Base-by-base conservation (phyloP, 2,888 invertebrate species). In the Dolomedes plantarius region DNA sequence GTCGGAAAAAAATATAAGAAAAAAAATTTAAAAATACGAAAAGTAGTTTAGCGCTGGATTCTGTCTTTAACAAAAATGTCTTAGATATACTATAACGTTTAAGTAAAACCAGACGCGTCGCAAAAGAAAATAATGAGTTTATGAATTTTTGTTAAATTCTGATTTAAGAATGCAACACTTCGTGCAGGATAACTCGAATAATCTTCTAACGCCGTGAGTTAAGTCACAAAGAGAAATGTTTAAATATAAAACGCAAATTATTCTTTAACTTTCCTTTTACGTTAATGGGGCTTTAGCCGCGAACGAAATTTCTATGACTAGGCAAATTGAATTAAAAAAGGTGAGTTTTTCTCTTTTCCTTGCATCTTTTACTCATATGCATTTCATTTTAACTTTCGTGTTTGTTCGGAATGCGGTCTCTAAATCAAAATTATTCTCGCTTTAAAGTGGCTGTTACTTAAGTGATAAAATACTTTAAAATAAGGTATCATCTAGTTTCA, bases 71-170 rank as follows among this genome's bases (percentile, higher is more conserved):
- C 29, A 39, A 68, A 68, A 62, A 81, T 68, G 19, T 7, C n/a
- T 39, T 39, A 56, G 56, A 62, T 68, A 68, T 9, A 36, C 31
- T 81, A 67, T 74, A 31, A 23, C 29, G 16, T 36, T 74, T 74
- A 56, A 39, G 39, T 13, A 73, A 74, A 74, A 36, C 74, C 74
- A 78, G 62, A 69, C 28, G 16, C 62, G 13, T 56, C 41, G 62
- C 78, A 62, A 19, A 39, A 72, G 46, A 64, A 78, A n/a, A 64
- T 72, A 78, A 71, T 78, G 71, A 78, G 71, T 78, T 78, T 71
- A 64, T 41, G 79, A 79, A 79, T 79, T 72, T 65, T 56, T 41
- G 36, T 71, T 77, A 77, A 77, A 78, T 71, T 41, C 67, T 68
- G 31, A 64, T 72, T 36, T 65, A 79, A 79, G 64, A 78, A 56